A percentile compares a stretch with the other conserved stretches of the same genome.
Evolutionary conservation across 2,888 invertebrate genomes (phyloP).

Genomic region (Nymphalis urticae): DNA sequence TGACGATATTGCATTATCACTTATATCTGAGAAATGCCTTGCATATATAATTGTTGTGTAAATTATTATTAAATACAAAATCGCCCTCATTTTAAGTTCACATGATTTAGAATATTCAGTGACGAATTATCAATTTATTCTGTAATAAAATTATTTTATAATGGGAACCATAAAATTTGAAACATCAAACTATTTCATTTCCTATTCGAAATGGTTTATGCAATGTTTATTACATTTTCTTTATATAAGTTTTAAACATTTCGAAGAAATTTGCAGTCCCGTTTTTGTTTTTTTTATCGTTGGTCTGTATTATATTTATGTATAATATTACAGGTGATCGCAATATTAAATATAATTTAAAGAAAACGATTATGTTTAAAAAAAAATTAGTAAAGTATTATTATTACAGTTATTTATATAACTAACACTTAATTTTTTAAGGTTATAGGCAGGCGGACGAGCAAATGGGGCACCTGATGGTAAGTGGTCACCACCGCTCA

Average conservation of each 20-base stretch:
- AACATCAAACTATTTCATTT: slow-evolving; percentile 37
- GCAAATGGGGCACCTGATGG: too few relatives aligned
- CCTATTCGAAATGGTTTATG: not conserved
- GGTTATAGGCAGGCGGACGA: too few relatives aligned
- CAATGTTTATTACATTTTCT: not conserved
- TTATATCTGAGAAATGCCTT: slow-evolving; percentile 38
- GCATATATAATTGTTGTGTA: slow-evolving; percentile 39
- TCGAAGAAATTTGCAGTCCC: too few relatives aligned
- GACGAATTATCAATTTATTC: slow-evolving; percentile 22
- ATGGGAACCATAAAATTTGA: slow-evolving; percentile 41
- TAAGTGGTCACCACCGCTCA: too few relatives aligned
- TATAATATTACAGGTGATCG: too few relatives aligned
- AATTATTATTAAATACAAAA: slow-evolving; percentile 35
- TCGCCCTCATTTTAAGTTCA: slow-evolving; percentile 47
- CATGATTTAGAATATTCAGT: slow-evolving; percentile 40
- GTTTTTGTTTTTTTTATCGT: too few relatives aligned
- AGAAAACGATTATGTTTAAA: too few relatives aligned
- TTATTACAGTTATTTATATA: too few relatives aligned
- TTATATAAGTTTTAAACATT: not conserved
- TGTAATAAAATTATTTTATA: slow-evolving; percentile 31
- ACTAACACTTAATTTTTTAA: too few relatives aligned
- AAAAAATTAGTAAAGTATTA: too few relatives aligned
- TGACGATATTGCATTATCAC: slow-evolving; percentile 40
- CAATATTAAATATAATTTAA: too few relatives aligned
- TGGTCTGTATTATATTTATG: too few relatives aligned